Evolutionary conservation across 2,888 invertebrate species (phyloP).

Genomic region (Halictus quadricinctus): DNA sequence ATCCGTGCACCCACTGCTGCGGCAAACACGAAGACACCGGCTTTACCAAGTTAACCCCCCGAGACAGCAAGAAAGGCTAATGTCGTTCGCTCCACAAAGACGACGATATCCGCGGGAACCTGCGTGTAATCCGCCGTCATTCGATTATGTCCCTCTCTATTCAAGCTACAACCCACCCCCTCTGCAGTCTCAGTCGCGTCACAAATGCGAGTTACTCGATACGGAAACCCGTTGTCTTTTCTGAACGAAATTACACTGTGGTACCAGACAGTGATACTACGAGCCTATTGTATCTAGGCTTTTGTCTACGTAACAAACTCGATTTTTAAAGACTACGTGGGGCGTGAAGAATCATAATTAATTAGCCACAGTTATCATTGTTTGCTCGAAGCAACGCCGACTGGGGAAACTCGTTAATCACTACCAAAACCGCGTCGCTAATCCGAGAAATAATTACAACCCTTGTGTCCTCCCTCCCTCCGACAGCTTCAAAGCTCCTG

Average conservation of each 20-base stretch:
- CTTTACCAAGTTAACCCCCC: conserved; percentile 38
- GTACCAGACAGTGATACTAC: background rate
- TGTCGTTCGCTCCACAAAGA: conserved; percentile 45
- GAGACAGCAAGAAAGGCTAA: conserved; percentile 35
- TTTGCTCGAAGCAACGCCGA: background rate
- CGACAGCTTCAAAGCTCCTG: background rate
- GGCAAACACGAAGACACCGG: conserved; percentile 13
- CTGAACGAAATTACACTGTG: conserved; percentile 20
- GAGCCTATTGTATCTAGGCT: background rate
- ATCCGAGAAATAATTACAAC: background rate
- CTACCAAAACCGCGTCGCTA: background rate
- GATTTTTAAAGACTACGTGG: background rate
- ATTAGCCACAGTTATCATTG: background rate
- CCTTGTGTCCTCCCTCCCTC: background rate
- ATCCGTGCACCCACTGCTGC: conserved; percentile 24
- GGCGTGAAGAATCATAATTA: background rate
- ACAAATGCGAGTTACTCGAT: conserved; percentile 12
- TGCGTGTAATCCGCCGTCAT: conserved; percentile 48
- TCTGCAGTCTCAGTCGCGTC: background rate
- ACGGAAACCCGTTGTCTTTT: conserved; percentile 25
- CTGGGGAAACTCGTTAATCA: background rate
- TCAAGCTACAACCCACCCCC: conserved; percentile 19
- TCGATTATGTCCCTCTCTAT: conserved; percentile 51
- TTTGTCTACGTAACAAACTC: background rate
- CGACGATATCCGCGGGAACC: conserved; percentile 34